These are phyloP conservation scores for Phaethon lepturus DNA, from an alignment of 2,113 vertebrate species.

Conservation along the genomic window DNA sequence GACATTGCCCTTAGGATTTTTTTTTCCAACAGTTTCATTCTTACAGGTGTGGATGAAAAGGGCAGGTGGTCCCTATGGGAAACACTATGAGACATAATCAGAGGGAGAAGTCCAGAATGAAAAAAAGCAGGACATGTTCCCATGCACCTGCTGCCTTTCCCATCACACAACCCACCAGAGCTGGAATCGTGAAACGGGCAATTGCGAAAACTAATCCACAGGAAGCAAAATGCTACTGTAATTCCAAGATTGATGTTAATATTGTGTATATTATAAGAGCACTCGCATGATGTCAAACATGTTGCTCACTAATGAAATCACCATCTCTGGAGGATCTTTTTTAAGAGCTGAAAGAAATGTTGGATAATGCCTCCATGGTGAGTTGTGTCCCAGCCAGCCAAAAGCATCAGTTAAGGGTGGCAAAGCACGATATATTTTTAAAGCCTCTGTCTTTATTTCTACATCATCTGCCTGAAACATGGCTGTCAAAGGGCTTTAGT, in stretches of 20 bases:
- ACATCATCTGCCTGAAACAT: neutral
- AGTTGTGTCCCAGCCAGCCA: neutral
- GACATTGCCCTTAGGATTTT: neutral
- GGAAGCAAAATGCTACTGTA: neutral
- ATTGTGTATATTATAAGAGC: neutral
- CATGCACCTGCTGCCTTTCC: neutral
- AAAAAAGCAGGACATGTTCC: neutral
- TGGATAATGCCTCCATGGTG: neutral
- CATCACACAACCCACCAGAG: neutral
- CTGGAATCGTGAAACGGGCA: neutral
- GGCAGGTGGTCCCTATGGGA: neutral
- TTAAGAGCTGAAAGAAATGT: neutral
- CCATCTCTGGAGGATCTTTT: neutral
- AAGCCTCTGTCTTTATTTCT: neutral
- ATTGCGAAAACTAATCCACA: neutral
- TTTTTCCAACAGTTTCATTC: slow-evolving; percentile 9
- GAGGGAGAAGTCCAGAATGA: neutral
- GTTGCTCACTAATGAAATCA: neutral
- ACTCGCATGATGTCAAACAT: neutral
- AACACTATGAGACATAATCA: neutral
- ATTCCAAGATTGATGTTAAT: neutral
- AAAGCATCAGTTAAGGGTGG: neutral
- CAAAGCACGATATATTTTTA: neutral
- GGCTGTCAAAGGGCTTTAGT: neutral
- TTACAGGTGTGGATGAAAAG: neutral